Percentiles rank a stretch among this genome's conserved stretches.
Conservation (phyloP, 2,888 invertebrate genomes). For the Anarsia innoxiella region DNA sequence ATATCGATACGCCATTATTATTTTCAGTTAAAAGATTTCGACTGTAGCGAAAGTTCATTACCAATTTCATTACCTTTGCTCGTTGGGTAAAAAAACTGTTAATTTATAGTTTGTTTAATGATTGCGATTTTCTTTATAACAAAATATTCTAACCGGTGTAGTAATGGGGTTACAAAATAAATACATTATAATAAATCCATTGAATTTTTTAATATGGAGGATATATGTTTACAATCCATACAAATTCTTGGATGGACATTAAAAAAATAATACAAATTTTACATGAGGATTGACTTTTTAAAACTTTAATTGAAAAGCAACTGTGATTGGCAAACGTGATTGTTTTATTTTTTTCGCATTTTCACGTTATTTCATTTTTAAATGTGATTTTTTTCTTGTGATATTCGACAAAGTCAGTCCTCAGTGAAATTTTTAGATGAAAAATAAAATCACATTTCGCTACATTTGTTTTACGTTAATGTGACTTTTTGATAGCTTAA, state of each 20-base stretch:
- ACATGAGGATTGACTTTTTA: slow-evolving; percentile 41
- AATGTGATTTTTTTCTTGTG: slow-evolving; percentile 25
- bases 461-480: slow-evolving; percentile 63
- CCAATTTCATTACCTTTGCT: no score
- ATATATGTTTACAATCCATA: slow-evolving; percentile 58
- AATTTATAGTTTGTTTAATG: no score
- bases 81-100: no score
- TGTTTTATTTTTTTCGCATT: slow-evolving; percentile 4
- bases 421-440: slow-evolving; percentile 21
- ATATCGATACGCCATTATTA: no score
- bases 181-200: no score
- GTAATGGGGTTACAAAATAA: no score
- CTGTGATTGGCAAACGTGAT: slow-evolving; percentile 8
- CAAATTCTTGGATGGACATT: slow-evolving; percentile 32
- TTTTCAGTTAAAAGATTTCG: no score
- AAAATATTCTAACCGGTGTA: no score
- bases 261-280: slow-evolving; percentile 7
- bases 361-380: slow-evolving; percentile 17
- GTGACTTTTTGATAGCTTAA: slow-evolving; percentile 49
- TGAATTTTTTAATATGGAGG: slow-evolving; percentile 58
- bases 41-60: no score
- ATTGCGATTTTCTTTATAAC: no score
- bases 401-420: slow-evolving; percentile 41
- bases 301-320: slow-evolving; percentile 10
- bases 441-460: slow-evolving; percentile 56